A percentile compares a stretch with the other conserved stretches of the same genome.
phyloP scores from a whole-genome alignment of 2,888 invertebrate genomes.

The Miltochrista miniata region DNA sequence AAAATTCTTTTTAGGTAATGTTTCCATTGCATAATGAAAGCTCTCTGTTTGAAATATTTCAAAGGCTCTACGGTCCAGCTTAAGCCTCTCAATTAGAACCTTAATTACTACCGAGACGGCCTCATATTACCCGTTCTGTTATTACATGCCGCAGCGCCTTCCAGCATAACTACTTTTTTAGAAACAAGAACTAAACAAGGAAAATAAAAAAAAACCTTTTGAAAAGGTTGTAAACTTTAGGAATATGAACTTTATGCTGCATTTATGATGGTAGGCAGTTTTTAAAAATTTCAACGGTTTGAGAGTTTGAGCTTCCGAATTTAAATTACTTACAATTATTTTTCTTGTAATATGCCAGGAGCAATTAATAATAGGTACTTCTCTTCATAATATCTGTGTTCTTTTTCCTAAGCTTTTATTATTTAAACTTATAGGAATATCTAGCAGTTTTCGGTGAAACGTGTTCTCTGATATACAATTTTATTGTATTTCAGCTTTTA shows the following conservation, averaged over 20 bases:
- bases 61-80: slow-evolving; percentile 1
- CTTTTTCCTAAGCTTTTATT: no score
- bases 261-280: neutral
- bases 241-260: slow-evolving; percentile 10
- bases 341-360: neutral
- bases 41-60: neutral
- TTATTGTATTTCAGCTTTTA: no score
- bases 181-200: slow-evolving; percentile 1
- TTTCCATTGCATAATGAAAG: neutral
- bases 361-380: no score
- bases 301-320: neutral
- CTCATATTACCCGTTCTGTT: slow-evolving; percentile 10
- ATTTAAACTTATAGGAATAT: no score
- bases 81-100: slow-evolving; percentile 12
- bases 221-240: slow-evolving; percentile 2
- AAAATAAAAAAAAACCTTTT: slow-evolving; percentile 1
- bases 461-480: no score
- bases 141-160: slow-evolving; percentile 6
- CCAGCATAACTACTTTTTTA: slow-evolving; percentile 13
- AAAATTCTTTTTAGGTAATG: neutral
- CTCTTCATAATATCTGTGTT: no score
- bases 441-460: no score
- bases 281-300: neutral
- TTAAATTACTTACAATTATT: neutral
- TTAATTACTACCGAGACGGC: neutral